These are phyloP conservation scores for Leptopilina drosophilae DNA, from an alignment of 2,888 invertebrate species.

Conservation along the genomic window DNA sequence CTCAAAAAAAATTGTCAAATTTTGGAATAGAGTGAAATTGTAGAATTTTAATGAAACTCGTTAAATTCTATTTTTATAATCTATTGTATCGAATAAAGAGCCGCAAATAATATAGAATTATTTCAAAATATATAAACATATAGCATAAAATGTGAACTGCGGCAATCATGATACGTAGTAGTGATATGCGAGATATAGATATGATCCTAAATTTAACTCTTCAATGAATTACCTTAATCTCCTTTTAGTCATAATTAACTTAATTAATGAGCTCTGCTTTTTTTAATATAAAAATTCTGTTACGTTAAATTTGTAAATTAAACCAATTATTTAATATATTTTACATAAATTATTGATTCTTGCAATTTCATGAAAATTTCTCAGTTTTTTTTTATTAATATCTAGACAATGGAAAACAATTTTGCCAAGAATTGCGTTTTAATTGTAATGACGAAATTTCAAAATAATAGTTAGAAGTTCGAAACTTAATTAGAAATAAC, in stretches of 20 bases:
- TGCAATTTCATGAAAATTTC: no score
- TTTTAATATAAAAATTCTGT: neutral
- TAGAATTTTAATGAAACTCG: neutral
- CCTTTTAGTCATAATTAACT: slow-evolving; percentile 17
- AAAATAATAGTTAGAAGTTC: no score
- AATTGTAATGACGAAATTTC: no score
- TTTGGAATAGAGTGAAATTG: neutral
- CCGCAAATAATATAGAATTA: slow-evolving; percentile 25
- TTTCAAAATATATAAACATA: slow-evolving; percentile 33
- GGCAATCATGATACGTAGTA: slow-evolving; percentile 39
- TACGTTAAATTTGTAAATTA: neutral
- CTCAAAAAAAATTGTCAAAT: neutral
- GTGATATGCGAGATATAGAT: slow-evolving; percentile 38
- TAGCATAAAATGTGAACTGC: slow-evolving; percentile 24
- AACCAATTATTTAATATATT: no score
- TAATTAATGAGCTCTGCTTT: slow-evolving; percentile 13
- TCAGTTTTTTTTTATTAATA: no score
- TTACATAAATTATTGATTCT: no score
- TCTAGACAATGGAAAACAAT: no score
- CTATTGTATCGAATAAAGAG: slow-evolving; percentile 26
- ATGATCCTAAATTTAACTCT: slow-evolving; percentile 37
- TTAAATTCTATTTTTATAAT: neutral
- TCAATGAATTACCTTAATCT: slow-evolving; percentile 37
- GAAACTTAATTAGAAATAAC: no score
- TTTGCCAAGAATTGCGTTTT: no score